A percentile compares a stretch with the other conserved stretches of the same genome.
phyloP scores from a whole-genome alignment of 2,888 invertebrate genomes.

The Cantharis rufa region DNA sequence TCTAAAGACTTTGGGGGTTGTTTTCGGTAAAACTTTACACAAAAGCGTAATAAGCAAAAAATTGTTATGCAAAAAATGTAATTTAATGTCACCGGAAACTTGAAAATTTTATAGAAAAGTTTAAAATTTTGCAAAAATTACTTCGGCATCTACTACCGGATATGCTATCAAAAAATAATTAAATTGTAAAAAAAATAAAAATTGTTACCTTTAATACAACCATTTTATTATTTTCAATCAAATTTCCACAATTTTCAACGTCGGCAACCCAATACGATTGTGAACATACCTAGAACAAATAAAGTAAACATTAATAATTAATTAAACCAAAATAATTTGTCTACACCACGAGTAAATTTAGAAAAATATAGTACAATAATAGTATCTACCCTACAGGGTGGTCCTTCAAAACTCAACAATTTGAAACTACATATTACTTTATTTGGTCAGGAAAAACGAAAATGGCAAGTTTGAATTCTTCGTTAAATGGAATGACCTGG shows the following conservation, averaged over 20 bases:
- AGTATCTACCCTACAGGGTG: background rate
- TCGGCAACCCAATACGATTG: background rate
- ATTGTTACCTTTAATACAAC: background rate
- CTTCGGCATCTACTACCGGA: background rate
- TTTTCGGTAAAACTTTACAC: background rate
- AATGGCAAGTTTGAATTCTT: background rate
- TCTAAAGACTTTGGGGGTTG: background rate
- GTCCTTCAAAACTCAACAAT: background rate
- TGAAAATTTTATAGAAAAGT: background rate
- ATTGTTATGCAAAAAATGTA: background rate
- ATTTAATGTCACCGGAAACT: background rate
- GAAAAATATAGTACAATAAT: no score
- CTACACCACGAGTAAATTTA: no score
- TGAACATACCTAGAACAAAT: background rate
- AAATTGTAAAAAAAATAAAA: background rate
- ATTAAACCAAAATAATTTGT: background rate
- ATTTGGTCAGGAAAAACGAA: background rate
- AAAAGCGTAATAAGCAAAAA: background rate
- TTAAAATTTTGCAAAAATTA: background rate
- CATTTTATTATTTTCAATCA: background rate
- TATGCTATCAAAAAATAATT: background rate
- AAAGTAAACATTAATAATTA: background rate
- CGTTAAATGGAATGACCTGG: background rate
- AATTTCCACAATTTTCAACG: background rate
- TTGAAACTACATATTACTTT: no score